A percentile compares a stretch with the other conserved stretches of the same genome.
Conservation (phyloP, 2,113 vertebrate species). For the Pogona vitticeps region DNA sequence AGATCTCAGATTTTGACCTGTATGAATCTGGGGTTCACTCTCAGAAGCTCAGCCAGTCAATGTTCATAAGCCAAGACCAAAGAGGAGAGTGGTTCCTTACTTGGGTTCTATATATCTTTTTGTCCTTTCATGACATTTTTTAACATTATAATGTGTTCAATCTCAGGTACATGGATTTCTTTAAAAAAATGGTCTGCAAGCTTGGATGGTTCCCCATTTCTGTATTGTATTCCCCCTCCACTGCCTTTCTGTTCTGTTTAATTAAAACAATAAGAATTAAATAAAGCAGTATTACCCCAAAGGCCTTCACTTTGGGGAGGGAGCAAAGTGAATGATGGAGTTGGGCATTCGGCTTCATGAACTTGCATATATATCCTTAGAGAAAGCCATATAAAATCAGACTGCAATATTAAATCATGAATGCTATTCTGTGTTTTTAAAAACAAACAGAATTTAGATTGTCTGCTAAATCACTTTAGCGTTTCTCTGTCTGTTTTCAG, state of each 20-base stretch:
- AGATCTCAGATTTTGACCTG: neutral
- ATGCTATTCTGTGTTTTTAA: constrained; percentile 61
- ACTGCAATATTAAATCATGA: constrained; percentile 77
- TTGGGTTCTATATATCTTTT: constrained; percentile 66
- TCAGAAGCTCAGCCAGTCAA: constrained; percentile 17
- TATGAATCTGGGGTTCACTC: constrained; percentile 4
- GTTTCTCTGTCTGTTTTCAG: constrained; percentile 68
- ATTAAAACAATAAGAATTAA: neutral
- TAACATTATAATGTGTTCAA: constrained; percentile 65
- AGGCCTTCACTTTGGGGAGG: constrained; percentile 50
- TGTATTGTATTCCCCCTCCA: constrained; percentile 35
- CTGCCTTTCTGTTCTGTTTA: constrained; percentile 48
- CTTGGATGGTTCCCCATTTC: constrained; percentile 45
- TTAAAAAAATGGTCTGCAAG: constrained; percentile 54
- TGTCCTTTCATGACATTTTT: constrained; percentile 55
- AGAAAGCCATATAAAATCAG: constrained; percentile 84
- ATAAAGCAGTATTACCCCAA: constrained; percentile 34
- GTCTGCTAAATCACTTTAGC: constrained; percentile 56
- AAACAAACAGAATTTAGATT: constrained; percentile 45
- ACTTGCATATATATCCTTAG: constrained; percentile 73
- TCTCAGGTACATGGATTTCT: constrained; percentile 78
- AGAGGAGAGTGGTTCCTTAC: constrained; percentile 65
- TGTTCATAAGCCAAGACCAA: constrained; percentile 61
- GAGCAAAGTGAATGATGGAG: constrained; percentile 40
- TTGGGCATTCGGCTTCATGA: constrained; percentile 66